These are phyloP conservation scores for Rotaria magnacalcarata DNA, from an alignment of 2,888 invertebrate genomes.

Conservation along the genomic window DNA sequence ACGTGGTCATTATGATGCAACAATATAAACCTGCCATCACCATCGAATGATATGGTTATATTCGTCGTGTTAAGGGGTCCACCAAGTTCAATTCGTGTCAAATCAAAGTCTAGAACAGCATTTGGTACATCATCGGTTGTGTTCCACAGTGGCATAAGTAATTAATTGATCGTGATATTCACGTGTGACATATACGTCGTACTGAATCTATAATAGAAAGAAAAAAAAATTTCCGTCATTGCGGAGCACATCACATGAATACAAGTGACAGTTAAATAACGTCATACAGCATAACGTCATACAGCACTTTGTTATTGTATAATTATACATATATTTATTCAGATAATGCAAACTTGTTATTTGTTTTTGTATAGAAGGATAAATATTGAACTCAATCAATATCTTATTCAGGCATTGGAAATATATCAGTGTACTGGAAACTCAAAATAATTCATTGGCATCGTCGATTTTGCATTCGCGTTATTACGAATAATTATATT, in stretches of 20 bases:
- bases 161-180: conserved; percentile 60
- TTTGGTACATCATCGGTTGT: no score
- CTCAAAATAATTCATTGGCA: not conserved
- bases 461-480: conserved; percentile 41
- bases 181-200: conserved; percentile 73
- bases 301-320: conserved; percentile 65
- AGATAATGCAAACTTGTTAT: not conserved
- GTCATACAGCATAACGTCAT: conserved; percentile 69
- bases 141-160: not conserved
- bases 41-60: no score
- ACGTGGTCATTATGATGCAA: no score
- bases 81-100: no score
- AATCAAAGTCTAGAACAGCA: not conserved
- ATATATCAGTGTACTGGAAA: conserved; percentile 52
- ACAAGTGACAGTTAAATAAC: conserved; percentile 68
- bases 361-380: conserved; percentile 55
- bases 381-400: conserved; percentile 67
- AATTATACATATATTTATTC: not conserved
- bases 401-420: conserved; percentile 71
- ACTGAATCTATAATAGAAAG: conserved; percentile 72
- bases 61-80: no score
- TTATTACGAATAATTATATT: conserved; percentile 26
- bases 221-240: no score
- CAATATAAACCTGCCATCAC: no score
- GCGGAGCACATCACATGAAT: conserved; percentile 70